These are phyloP conservation scores for Cololabis saira DNA, from an alignment of 2,113 vertebrate species.

Conservation along the genomic window DNA sequence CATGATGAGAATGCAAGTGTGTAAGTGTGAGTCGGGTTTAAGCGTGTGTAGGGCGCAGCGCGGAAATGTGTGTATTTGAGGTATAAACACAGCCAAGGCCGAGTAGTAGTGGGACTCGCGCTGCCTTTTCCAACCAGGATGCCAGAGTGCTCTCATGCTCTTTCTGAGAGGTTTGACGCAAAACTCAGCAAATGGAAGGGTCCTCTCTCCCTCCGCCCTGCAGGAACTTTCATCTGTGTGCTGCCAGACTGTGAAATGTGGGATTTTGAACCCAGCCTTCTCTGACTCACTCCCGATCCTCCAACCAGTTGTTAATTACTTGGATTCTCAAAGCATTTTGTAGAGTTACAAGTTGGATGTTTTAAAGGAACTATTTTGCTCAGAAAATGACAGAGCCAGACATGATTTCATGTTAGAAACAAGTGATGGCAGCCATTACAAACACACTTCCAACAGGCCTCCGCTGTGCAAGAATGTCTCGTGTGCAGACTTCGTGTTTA, in stretches of 20 bases:
- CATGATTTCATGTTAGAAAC: too few relatives aligned
- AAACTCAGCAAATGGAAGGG: slow-evolving; percentile 33
- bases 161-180: slow-evolving; percentile 47
- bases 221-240: slow-evolving; percentile 14
- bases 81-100: slow-evolving; percentile 17
- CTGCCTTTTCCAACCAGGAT: slow-evolving; percentile 57
- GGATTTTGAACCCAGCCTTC: slow-evolving; percentile 23
- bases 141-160: slow-evolving; percentile 41
- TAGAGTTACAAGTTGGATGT: not conserved
- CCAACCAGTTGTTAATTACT: slow-evolving; percentile 43
- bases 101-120: slow-evolving; percentile 33
- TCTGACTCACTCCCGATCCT: slow-evolving; percentile 51
- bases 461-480: too few relatives aligned
- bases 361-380: too few relatives aligned
- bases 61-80: slow-evolving; percentile 13
- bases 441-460: too few relatives aligned
- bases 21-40: not conserved
- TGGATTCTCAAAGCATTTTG: slow-evolving; percentile 4
- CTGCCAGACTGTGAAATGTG: slow-evolving; percentile 3
- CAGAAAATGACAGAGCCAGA: too few relatives aligned
- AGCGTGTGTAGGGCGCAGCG: not conserved
- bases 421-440: too few relatives aligned
- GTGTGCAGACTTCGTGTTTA: too few relatives aligned
- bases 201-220: slow-evolving; percentile 14
- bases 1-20: slow-evolving; percentile 7